These are phyloP conservation scores for Machimus rusticus DNA, from an alignment of 2,888 invertebrate species.

Conservation along the genomic window DNA sequence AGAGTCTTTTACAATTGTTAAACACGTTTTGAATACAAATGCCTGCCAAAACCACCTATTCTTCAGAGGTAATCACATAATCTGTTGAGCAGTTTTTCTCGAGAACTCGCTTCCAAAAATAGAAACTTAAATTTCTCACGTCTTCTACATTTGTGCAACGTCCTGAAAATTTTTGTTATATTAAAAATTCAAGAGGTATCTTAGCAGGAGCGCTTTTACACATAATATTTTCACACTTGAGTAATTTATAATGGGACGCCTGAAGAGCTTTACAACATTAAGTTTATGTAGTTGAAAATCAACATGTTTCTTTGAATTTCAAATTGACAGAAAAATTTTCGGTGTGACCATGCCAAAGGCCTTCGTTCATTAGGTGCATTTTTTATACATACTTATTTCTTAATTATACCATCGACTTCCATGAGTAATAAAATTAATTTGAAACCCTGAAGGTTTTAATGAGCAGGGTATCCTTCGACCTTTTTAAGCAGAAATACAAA, in stretches of 20 bases:
- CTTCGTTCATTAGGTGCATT: background rate
- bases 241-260: background rate
- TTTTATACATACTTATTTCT: background rate
- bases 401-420: background rate
- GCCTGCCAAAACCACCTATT: background rate
- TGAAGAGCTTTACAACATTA: background rate
- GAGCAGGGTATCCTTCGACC: too few species aligned
- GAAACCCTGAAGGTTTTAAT: background rate
- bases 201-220: background rate
- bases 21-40: background rate
- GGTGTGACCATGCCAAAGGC: background rate
- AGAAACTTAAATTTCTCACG: background rate
- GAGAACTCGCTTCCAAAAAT: background rate
- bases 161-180: background rate
- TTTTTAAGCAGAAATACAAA: too few species aligned
- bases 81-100: background rate
- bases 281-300: background rate
- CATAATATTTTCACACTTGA: background rate
- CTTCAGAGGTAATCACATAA: background rate
- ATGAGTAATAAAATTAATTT: background rate
- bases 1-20: background rate
- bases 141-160: background rate
- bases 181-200: background rate
- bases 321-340: background rate
- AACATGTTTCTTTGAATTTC: background rate